Evolutionary conservation across 2,797 vertebrate genomes (phyloP).

Genomic region (Mareca strepera): DNA sequence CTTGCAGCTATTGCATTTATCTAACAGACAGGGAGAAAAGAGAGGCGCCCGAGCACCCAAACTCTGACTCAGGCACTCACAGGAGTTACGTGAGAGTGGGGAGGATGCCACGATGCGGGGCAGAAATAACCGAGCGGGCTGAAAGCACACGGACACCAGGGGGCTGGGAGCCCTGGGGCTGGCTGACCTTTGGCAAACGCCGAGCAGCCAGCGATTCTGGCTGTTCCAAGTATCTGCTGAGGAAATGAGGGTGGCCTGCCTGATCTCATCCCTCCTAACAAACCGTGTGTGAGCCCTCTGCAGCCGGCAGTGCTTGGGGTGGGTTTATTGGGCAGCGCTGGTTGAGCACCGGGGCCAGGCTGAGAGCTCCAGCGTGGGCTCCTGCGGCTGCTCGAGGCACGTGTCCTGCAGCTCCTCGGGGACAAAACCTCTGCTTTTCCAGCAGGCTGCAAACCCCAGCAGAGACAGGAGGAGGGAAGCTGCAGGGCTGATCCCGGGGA

Average conservation of each 20-base stretch:
- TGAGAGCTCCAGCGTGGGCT: background rate
- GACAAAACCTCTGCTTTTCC: background rate
- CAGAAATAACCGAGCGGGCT: background rate
- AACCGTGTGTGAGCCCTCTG: fast-evolving
- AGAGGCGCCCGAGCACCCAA: background rate
- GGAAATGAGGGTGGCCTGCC: background rate
- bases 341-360: fast-evolving
- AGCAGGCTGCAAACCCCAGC: background rate
- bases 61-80: background rate
- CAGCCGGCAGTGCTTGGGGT: background rate
- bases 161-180: background rate
- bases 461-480: background rate
- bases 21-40: background rate
- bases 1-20: background rate
- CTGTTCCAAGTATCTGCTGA: background rate
- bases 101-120: background rate
- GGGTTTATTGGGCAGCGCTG: background rate
- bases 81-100: background rate
- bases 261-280: background rate
- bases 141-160: background rate
- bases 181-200: slow-evolving; percentile 31
- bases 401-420: background rate
- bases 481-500: background rate
- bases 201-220: background rate
- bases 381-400: background rate